A percentile compares a stretch with the other conserved stretches of the same genome.
phyloP scores from a whole-genome alignment of 2,113 vertebrate species.

The Ranitomeya imitator region DNA sequence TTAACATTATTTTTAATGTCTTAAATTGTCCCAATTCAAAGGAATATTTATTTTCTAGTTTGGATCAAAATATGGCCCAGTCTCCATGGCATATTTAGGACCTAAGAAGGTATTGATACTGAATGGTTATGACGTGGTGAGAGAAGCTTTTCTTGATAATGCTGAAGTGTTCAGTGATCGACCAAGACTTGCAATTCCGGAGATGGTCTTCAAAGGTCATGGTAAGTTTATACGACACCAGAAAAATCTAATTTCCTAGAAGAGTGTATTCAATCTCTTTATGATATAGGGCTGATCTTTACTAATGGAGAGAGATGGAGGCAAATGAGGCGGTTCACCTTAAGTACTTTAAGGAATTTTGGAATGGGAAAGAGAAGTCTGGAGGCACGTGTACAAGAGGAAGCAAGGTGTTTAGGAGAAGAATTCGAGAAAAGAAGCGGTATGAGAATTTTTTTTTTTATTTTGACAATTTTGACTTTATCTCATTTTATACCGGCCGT shows the following conservation, averaged over 20 bases:
- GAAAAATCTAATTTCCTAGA: background rate
- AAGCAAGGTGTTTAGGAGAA: constrained; percentile 8
- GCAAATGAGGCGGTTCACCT: constrained; percentile 11
- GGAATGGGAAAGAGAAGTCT: constrained; percentile 42
- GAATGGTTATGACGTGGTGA: constrained; percentile 47
- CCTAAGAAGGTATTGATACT: background rate
- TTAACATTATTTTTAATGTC: too few species aligned
- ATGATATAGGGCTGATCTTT: background rate
- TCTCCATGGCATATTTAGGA: constrained; percentile 37
- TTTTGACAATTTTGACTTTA: background rate
- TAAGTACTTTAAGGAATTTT: constrained; percentile 22
- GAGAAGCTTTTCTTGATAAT: constrained; percentile 29
- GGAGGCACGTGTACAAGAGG: constrained; percentile 10
- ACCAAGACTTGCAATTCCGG: background rate
- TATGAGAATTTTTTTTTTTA: background rate
- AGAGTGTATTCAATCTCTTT: background rate
- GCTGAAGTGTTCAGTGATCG: constrained; percentile 37
- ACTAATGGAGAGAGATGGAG: constrained; percentile 39
- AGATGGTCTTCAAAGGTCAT: constrained; percentile 25
- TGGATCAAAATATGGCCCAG: constrained; percentile 30
- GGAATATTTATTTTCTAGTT: background rate
- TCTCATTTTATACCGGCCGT: background rate
- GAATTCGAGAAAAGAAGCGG: background rate
- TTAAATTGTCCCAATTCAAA: background rate
- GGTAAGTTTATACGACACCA: background rate